phyloP scores from a whole-genome alignment of 2,888 invertebrate species.

The Lasioglossum zephyrum region DNA sequence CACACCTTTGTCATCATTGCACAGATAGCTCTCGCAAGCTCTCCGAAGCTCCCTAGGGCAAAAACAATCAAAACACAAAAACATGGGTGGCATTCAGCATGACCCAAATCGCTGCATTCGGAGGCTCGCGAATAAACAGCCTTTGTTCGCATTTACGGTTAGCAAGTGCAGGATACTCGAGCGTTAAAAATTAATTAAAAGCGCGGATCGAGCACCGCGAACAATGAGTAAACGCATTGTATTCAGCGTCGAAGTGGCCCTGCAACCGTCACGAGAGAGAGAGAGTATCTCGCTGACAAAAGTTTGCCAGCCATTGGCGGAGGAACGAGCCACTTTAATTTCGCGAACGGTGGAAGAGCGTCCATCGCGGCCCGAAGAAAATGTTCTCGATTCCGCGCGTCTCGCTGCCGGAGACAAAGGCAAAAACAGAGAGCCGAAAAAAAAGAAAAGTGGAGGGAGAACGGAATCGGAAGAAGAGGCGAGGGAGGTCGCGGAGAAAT shows the following conservation, averaged over 20 bases:
- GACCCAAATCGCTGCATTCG: not conserved
- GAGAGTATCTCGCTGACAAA: not conserved
- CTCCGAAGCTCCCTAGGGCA: not conserved
- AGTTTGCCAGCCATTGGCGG: not conserved
- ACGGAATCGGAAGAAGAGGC: not conserved
- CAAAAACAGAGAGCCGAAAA: constrained; percentile 1
- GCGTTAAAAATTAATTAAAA: constrained; percentile 9
- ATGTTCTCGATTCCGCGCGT: constrained; percentile 37
- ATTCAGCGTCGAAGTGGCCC: not conserved
- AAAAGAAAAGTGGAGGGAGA: not conserved
- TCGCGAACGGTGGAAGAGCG: constrained; percentile 8
- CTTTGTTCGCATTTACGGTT: not conserved
- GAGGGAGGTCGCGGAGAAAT: constrained; percentile 43
- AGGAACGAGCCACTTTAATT: constrained; percentile 48
- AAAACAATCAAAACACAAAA: not conserved
- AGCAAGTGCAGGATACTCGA: not conserved
- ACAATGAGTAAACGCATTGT: not conserved
- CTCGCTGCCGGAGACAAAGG: constrained; percentile 11
- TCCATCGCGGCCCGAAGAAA: constrained; percentile 16
- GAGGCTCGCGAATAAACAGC: not conserved
- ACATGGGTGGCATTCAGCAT: not conserved
- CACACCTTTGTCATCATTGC: not conserved
- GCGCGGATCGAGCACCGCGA: not conserved
- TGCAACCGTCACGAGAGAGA: not conserved
- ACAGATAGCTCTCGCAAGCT: too few relatives aligned